These are phyloP conservation scores for Saxidomus purpurata DNA, from an alignment of 1,140 invertebrate species.

Conservation along the genomic window DNA sequence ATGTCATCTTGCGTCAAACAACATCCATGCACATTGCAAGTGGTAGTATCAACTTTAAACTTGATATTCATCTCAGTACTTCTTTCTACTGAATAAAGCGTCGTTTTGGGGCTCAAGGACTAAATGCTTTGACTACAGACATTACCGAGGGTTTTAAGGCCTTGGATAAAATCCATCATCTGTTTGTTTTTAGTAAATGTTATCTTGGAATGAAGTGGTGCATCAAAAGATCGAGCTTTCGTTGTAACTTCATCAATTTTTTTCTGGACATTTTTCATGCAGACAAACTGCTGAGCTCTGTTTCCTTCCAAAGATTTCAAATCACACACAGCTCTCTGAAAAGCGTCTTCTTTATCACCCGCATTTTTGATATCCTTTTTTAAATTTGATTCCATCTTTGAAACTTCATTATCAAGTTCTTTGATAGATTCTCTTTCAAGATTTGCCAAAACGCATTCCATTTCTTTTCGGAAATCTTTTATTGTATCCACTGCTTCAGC, in stretches of 20 bases:
- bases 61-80: too few species aligned
- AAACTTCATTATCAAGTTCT: too few species aligned
- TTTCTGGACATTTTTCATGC: background rate
- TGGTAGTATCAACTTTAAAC: background rate
- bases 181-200: too few species aligned
- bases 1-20: background rate
- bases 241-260: background rate
- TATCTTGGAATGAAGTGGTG: background rate
- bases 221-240: background rate
- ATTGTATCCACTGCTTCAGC: background rate
- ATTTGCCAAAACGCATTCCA: too few species aligned
- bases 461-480: background rate
- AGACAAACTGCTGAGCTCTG: too few species aligned
- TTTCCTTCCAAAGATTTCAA: too few species aligned
- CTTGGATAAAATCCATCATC: background rate
- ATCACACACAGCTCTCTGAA: background rate
- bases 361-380: background rate
- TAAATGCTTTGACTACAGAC: background rate
- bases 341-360: background rate
- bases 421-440: too few species aligned
- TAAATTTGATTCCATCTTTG: too few species aligned
- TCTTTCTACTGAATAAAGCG: background rate
- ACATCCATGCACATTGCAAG: too few species aligned
- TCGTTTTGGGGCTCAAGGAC: too few species aligned
- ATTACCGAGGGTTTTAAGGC: background rate